phyloP scores from a whole-genome alignment of 2,888 invertebrate genomes.

The Polydrusus tereticollis region DNA sequence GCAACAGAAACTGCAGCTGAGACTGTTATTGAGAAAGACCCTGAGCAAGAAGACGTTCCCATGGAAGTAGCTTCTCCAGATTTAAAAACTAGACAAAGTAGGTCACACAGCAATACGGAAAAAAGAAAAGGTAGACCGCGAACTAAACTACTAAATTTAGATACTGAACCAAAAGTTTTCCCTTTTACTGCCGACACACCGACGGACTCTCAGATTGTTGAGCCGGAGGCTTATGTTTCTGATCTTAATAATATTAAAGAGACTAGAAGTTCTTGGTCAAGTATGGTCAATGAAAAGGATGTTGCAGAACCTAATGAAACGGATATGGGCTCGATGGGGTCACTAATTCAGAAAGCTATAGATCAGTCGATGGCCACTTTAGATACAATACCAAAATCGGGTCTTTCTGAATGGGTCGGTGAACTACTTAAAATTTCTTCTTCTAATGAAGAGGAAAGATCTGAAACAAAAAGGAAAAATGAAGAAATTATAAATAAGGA shows the following conservation, averaged over 20 bases:
- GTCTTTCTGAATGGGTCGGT: neutral
- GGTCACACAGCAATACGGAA: neutral
- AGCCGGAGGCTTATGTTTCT: neutral
- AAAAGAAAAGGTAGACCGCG: neutral
- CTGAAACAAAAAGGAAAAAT: neutral
- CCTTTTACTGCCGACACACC: neutral
- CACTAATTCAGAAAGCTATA: neutral
- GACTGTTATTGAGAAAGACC: neutral
- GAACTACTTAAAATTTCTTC: neutral
- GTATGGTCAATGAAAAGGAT: too few species aligned
- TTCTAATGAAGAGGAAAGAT: neutral
- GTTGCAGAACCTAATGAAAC: neutral
- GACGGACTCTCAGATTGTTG: neutral
- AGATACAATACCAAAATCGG: neutral
- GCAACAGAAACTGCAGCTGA: neutral
- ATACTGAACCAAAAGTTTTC: neutral
- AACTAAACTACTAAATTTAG: neutral
- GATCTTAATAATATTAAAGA: too few species aligned
- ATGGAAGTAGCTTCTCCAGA: neutral
- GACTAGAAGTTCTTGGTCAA: too few species aligned
- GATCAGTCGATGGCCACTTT: neutral
- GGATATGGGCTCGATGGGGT: neutral
- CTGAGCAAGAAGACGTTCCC: neutral
- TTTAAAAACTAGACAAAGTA: slow-evolving; percentile 1
- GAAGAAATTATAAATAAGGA: neutral